A percentile compares a stretch with the other conserved stretches of the same genome.
phyloP scores from a whole-genome alignment of 2,888 invertebrate genomes.

The Aphrophora alni region DNA sequence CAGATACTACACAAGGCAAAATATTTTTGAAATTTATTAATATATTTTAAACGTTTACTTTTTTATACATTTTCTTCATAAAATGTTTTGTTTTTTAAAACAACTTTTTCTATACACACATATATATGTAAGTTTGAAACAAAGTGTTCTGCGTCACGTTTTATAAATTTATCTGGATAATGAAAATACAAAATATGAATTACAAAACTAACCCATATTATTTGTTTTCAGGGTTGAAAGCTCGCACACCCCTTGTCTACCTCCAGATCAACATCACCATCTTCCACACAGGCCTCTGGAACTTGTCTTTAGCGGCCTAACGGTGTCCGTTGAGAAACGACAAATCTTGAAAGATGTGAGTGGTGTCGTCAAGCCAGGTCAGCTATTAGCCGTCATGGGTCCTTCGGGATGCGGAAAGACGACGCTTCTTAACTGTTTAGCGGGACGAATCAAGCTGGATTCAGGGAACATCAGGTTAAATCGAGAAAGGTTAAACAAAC shows the following conservation, averaged over 20 bases:
- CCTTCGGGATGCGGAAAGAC: conserved; percentile 82
- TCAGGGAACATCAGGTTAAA: conserved; percentile 71
- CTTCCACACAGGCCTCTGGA: conserved; percentile 63
- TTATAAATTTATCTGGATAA: no score
- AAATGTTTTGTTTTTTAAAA: no score
- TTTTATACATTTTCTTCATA: no score
- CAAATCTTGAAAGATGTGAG: conserved; percentile 73
- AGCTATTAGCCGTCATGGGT: conserved; percentile 82
- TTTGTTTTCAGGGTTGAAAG: conserved; percentile 62
- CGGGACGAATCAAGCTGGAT: conserved; percentile 71
- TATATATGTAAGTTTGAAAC: no score
- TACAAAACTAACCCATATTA: no score
- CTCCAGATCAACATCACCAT: conserved; percentile 42
- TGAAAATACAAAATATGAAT: no score
- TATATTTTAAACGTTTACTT: no score
- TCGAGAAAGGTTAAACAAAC: conserved; percentile 68
- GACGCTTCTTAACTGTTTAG: conserved; percentile 75
- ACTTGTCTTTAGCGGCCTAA: conserved; percentile 69
- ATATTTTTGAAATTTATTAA: no score
- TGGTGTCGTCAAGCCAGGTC: conserved; percentile 76
- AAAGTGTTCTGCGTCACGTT: no score
- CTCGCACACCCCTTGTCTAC: conserved; percentile 53
- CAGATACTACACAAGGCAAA: no score
- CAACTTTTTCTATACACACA: no score
- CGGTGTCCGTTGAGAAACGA: conserved; percentile 63